Evolutionary conservation across 2,797 vertebrate species (phyloP), one percentile per base, ranked within the genome.

Genomic region (Melanotaenia maccullochi): DNA sequence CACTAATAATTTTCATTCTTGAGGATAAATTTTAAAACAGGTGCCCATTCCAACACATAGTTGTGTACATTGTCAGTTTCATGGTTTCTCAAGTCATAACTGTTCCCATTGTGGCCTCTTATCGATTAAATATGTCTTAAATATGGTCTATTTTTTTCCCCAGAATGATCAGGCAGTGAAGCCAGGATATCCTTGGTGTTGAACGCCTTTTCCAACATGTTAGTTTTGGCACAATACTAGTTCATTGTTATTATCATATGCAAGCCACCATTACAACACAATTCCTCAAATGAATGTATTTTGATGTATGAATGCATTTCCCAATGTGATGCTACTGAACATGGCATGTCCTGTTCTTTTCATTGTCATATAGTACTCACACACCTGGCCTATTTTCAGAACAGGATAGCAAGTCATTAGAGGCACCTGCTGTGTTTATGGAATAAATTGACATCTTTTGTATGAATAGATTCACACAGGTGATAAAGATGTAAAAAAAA

Each of bases 351-450:
- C 36, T 75, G 71, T 75, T 36, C 52, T 57, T 75, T 60, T 28
- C 68, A 38, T 32, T 52, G 59, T 44, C 2, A 65, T 67, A 14
- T 30, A 55, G 60, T 59, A 38, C 76, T 67, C 30, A 60, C 32
- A 55, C 47, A 56, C 32, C 30, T 12, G 12, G 68, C 57, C 71
- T 77, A 75, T 54, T 47, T 24, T 24, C 44, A 33, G n/a, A 65
- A 52, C 30, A 44, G n/a, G 4, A 42, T 16, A 42, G 40, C 44
- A 67, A 59, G 62, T 73, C 68, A 61, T 76, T 33, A 60, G 28
- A 73, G 60, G 35, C 68, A 57, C 51, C 47, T 64, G 42, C 73
- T 60, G 5, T 75, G 65, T 56, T 57, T 11, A 60, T 61, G 33
- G 28, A 84, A 78, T 22, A 20, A 63, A 68, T 24, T 13, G 36